Evolutionary conservation across 2,888 invertebrate species (phyloP).

Genomic region (Coenonympha arcania): DNA sequence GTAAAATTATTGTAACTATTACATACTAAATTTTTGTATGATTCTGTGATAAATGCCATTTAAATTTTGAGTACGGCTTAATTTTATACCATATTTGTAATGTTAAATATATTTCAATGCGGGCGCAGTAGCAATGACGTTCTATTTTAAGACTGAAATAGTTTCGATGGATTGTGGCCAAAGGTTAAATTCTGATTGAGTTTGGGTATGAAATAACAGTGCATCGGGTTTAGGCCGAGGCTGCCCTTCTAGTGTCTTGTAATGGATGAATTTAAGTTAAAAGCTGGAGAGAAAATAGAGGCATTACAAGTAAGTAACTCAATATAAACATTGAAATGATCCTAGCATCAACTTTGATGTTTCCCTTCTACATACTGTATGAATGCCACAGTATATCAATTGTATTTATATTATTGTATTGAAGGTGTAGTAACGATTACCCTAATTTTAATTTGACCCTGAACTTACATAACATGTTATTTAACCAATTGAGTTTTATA

Average conservation of each 20-base stretch:
- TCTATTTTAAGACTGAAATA: constrained; percentile 64
- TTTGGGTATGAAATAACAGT: constrained; percentile 54
- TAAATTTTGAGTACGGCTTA: neutral
- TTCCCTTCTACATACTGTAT: constrained; percentile 21
- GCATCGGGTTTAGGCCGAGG: constrained; percentile 46
- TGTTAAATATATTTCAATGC: constrained; percentile 3
- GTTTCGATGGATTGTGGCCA: constrained; percentile 63
- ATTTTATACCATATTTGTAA: neutral
- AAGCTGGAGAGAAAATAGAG: constrained; percentile 66
- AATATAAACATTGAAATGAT: constrained; percentile 33
- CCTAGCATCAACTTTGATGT: constrained; percentile 49
- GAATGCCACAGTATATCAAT: constrained; percentile 27
- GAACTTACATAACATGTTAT: constrained; percentile 47
- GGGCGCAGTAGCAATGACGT: constrained; percentile 29
- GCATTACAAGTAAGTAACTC: constrained; percentile 64
- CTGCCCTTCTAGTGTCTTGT: constrained; percentile 35
- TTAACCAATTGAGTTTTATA: constrained; percentile 19
- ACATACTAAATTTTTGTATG: neutral
- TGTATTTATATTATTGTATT: constrained; percentile 28
- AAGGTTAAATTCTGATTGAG: constrained; percentile 57
- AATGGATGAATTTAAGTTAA: constrained; percentile 66
- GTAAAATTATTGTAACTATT: constrained; percentile 8
- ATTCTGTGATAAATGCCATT: constrained; percentile 15
- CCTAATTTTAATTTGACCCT: constrained; percentile 16
- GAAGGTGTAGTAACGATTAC: constrained; percentile 11